phyloP scores from a whole-genome alignment of 2,113 vertebrate genomes.

The Hippocampus zosterae region DNA sequence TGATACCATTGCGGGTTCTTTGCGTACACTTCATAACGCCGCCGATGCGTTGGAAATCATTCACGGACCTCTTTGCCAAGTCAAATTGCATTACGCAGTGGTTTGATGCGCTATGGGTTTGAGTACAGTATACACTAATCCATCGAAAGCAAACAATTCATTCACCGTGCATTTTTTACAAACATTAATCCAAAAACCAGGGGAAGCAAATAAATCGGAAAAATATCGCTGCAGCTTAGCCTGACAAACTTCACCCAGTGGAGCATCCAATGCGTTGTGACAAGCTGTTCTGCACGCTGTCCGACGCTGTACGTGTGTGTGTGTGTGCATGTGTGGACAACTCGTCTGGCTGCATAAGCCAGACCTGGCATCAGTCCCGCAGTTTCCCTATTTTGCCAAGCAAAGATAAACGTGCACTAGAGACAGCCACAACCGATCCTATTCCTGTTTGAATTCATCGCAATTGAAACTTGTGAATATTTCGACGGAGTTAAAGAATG shows the following conservation, averaged over 20 bases:
- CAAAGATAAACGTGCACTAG: conserved; percentile 47
- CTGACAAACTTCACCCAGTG: conserved; percentile 25
- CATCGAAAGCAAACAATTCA: conserved; percentile 22
- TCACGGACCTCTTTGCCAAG: not conserved
- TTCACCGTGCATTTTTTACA: conserved; percentile 25
- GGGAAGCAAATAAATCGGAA: conserved; percentile 42
- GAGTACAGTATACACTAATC: conserved; percentile 31
- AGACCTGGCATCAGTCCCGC: conserved; percentile 40
- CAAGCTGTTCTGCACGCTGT: conserved; percentile 10
- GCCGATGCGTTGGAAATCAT: not conserved
- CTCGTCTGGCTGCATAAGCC: conserved; percentile 17
- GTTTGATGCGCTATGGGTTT: conserved; percentile 15
- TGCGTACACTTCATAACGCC: not conserved
- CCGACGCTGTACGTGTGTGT: not conserved
- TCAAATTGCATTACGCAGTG: not conserved
- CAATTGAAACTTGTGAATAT: conserved; percentile 12
- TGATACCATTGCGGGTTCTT: not conserved
- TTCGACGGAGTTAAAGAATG: conserved; percentile 1
- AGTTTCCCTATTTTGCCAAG: conserved; percentile 41
- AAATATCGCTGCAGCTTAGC: conserved; percentile 31
- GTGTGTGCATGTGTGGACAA: conserved; percentile 7
- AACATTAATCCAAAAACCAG: conserved; percentile 34
- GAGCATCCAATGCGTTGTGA: conserved; percentile 29
- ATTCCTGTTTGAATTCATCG: not conserved
- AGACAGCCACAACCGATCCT: conserved; percentile 2